Evolutionary conservation across 2,888 invertebrate genomes (phyloP).

Genomic region (Latrodectus hesperus): DNA sequence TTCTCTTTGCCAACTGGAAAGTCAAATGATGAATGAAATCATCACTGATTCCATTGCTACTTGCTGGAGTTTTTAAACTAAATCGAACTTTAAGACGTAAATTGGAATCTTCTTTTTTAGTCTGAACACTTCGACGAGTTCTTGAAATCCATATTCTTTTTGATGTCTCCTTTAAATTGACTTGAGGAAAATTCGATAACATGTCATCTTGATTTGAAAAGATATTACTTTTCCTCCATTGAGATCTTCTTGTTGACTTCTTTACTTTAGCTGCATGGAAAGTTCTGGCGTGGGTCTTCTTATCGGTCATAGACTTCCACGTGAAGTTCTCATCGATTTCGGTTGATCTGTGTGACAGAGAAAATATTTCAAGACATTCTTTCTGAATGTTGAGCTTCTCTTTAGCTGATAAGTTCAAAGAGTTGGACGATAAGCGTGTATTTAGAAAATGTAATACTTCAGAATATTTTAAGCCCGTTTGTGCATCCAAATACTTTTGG

Average conservation of each 20-base stretch:
- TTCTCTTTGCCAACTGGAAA: conserved; percentile 41
- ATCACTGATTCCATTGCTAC: conserved; percentile 4
- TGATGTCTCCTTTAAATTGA: not conserved
- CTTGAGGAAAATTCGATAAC: not conserved
- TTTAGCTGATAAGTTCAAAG: not conserved
- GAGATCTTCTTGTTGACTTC: not conserved
- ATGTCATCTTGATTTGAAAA: not conserved
- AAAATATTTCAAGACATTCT: not conserved
- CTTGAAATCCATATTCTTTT: conserved; percentile 14
- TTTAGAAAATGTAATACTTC: not conserved
- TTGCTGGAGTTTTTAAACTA: conserved; percentile 15
- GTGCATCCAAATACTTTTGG: not conserved
- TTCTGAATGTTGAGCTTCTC: not conserved
- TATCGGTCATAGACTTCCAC: not conserved
- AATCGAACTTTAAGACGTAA: conserved; percentile 37
- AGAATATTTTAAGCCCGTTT: not conserved
- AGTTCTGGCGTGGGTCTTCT: not conserved
- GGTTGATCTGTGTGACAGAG: not conserved
- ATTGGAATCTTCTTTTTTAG: conserved; percentile 5
- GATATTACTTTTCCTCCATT: not conserved
- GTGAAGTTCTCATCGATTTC: not conserved
- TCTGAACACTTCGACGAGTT: conserved; percentile 15
- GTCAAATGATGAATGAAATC: conserved; percentile 39
- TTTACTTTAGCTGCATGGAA: not conserved
- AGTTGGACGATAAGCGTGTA: not conserved